Base-by-base conservation (phyloP, 2,888 invertebrate species). In the Rutpela maculata region DNA sequence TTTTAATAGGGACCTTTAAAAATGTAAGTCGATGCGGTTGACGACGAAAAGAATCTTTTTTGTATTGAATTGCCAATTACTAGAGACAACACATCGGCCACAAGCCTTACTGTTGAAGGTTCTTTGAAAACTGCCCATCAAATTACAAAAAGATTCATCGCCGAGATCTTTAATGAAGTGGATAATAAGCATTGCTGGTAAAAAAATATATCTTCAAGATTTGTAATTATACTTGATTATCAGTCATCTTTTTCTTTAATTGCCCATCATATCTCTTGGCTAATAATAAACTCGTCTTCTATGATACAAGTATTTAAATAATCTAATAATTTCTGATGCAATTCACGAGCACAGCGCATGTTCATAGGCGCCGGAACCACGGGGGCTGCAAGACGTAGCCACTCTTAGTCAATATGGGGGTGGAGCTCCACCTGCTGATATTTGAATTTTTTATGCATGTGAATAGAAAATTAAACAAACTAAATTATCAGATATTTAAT, bases 71-170 rank as follows among this genome's bases (percentile, higher is more conserved):
- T 35, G 31, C 31, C 31, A 35, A 35, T 35, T 35, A 35, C 31
- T 35, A 35, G 31, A 35, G 31, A 35, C 22, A 60, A 9, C 60
- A 22, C 22, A 19, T 18, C 11, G 12, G 26, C 22, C 19, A 11
- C 60, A 22, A 17, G 18, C 17, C 10, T 19, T 60, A 22, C 15
- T 60, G 19, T 12, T 12, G 15, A 19, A 9, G 17, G 60, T 11
- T 60, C 60, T 26, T 60, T 15, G 62, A 62, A 62, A 62, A 62
- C 7, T 31, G 62, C 31, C 62, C 31, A 62, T 62, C 31, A 62
- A 31, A 9, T 31, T 26, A n/a, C 11, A 59, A 18, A 22, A 59
- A 31, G 31, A n/a, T n/a, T 12, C 31, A 62, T n/a, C 15, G 62
- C n/a, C 31, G 9, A 62, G 62, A 26, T 22, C 59, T 59, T 59